Percentiles rank a stretch among this genome's conserved stretches.
Conservation (phyloP, 2,797 vertebrate species). For the Thunnus albacares region DNA sequence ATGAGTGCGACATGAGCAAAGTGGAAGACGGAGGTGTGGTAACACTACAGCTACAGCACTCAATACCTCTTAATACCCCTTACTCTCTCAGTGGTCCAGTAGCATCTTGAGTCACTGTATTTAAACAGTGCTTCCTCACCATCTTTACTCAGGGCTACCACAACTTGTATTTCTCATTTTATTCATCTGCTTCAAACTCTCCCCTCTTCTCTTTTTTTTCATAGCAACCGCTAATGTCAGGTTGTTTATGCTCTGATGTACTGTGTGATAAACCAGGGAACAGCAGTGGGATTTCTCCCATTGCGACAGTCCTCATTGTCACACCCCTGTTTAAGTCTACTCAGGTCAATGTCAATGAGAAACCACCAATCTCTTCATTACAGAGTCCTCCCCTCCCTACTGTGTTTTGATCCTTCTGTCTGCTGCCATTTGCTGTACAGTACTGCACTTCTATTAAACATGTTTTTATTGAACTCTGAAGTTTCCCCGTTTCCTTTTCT, state of each 20-base stretch:
- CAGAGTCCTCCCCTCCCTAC: background rate
- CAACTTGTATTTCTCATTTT: background rate
- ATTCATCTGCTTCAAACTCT: constrained; percentile 6
- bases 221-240: background rate
- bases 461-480: constrained; percentile 66
- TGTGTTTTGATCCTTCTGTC: constrained; percentile 69
- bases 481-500: constrained; percentile 26
- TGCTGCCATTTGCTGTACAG: constrained; percentile 64
- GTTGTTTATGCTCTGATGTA: constrained; percentile 26
- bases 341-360: constrained; percentile 60
- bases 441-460: constrained; percentile 79
- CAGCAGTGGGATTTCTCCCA: constrained; percentile 43
- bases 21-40: constrained; percentile 22
- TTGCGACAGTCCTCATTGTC: constrained; percentile 7
- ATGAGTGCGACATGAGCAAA: constrained; percentile 47
- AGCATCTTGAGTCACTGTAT: constrained; percentile 45
- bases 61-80: constrained; percentile 10
- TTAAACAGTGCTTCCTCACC: constrained; percentile 40
- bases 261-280: constrained; percentile 49
- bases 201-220: background rate
- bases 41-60: constrained; percentile 38
- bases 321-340: constrained; percentile 46
- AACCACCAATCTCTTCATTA: constrained; percentile 27
- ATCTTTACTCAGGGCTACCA: constrained; percentile 68
- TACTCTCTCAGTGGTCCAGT: constrained; percentile 26